phyloP scores from a whole-genome alignment of 2,113 vertebrate species.

The Pelobates fuscus region DNA sequence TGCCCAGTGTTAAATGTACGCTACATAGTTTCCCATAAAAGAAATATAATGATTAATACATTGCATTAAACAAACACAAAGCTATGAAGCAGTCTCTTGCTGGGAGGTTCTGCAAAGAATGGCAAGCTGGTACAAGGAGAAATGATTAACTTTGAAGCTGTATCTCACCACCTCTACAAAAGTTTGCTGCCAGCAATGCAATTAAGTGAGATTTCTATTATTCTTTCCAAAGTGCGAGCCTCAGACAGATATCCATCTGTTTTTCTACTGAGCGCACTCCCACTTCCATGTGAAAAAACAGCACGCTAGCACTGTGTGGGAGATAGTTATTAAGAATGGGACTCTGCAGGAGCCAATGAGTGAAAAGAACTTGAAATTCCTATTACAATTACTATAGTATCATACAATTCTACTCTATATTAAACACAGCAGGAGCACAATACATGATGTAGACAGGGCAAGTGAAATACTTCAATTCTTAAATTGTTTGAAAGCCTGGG shows the following conservation, averaged over 20 bases:
- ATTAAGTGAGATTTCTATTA: conserved; percentile 51
- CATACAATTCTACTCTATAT: conserved; percentile 36
- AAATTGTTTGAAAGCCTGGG: too few relatives aligned
- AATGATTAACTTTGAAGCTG: conserved; percentile 46
- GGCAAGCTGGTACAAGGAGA: conserved; percentile 48
- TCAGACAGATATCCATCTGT: conserved; percentile 54
- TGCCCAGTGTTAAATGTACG: background rate
- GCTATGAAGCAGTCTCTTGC: conserved; percentile 40
- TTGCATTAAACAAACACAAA: background rate
- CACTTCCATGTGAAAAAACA: conserved; percentile 49
- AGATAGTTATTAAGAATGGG: conserved; percentile 53
- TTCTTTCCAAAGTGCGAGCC: conserved; percentile 53
- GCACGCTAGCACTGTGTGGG: conserved; percentile 2
- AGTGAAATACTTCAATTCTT: too few relatives aligned
- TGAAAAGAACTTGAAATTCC: conserved; percentile 45
- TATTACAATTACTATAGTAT: conserved; percentile 21
- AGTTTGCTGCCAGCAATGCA: conserved; percentile 33
- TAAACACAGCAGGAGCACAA: conserved; percentile 17
- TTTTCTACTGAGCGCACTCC: conserved; percentile 54
- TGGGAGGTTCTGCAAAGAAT: conserved; percentile 45
- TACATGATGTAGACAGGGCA: background rate
- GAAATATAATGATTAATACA: background rate
- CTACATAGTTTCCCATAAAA: conserved; percentile 15
- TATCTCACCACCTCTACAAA: conserved; percentile 52
- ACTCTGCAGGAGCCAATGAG: conserved; percentile 33